Base-by-base conservation (phyloP, 2,113 vertebrate species). In the Colistium nudipinnis region DNA sequence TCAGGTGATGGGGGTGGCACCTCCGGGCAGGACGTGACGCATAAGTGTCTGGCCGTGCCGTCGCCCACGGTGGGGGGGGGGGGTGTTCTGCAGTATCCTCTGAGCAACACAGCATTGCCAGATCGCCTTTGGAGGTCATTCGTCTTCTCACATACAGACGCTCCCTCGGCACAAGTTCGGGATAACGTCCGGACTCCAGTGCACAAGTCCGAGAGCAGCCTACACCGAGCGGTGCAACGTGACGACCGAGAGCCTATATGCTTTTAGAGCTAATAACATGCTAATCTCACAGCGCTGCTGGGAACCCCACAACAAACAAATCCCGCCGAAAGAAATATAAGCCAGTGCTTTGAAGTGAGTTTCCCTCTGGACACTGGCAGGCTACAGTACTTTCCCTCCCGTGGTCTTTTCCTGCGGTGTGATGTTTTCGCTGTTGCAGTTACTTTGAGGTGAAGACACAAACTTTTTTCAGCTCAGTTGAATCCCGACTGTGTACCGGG, bases 251-350 rank as follows among this genome's bases (percentile, higher is more conserved):
- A 69, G 71, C 19, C 38, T 28, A 13, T 24, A 70, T 57, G 45
- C 55, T 61, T 61, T 67, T 30, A 48, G 51, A 43, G 41, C 35
- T 85, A 80, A 77, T 66, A 68, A 70, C 70, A 67, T 60, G 70
- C 76, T 86, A 79, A 85, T 74, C 78, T 70, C 54, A 51, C 22
- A 31, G 39, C 20, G 75, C 62, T 25, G 13, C 16, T 74, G 65
- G 70, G 62, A 65, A 62, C 45, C n/a, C 60, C 22, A 48, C 52
- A 41, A 43, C 53, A 19, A 61, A 59, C 28, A 78, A 73, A 84
- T 80, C 70, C 41, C 31, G 22, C 20, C 48, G 53, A 64, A 68
- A 63, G 19, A 60, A 53, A 64, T 5, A 39, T 9, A 76, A 81
- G 51, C 53, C 53, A 41, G 9, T 3, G 33, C 78, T 76, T 74